Base-by-base conservation (phyloP, 2,888 invertebrate genomes). In the Sinelater perroti region DNA sequence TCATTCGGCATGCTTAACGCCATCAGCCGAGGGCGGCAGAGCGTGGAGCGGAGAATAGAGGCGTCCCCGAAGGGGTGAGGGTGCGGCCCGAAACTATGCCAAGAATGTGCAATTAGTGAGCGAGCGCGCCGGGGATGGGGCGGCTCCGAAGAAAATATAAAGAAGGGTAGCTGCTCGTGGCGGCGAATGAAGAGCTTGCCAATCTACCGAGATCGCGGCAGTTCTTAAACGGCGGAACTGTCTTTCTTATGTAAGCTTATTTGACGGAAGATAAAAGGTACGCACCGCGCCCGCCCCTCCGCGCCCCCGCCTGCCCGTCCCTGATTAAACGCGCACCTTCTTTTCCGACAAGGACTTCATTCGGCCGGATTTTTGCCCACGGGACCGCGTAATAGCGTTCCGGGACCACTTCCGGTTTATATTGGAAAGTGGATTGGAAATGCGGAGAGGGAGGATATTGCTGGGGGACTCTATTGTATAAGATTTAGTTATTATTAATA, bases 41-140 rank as follows among this genome's bases (percentile, higher is more conserved):
- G 57, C 56, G 60, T 53, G 56, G 46, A 56, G 56, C 56, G 55
- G 46, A 44, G 52, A 52, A 56, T 60, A 60, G 56, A 60, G 56
- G 53, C 56, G 60, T 56, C 50, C 61, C 52, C 58, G 47, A 42
- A 58, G 80, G 78, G 81, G 77, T 79, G 82, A 82, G 82, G 80
- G 82, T 80, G 80, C 83, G 86, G 87, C 85, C 85, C 87, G 88
- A 90, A 92, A 92, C 91, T 92, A 92, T 92, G 91, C 90, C 89
- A 92, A 91, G 92, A 93, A 92, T 93, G 91, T 90, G 91, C 91
- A 92, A 93, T 93, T 92, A 92, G 91, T 91, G 91, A 89, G 86
- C 87, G 86, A 85, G 68, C 70, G 70, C 70, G 71, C 66, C 78
- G 81, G 80, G 80, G 71, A 68, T 80, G 61, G 55, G 56, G 53